Percentiles rank a stretch among this genome's conserved stretches.
phyloP scores from a whole-genome alignment of 2,888 invertebrate genomes.

The Ornithoptera alexandrae region DNA sequence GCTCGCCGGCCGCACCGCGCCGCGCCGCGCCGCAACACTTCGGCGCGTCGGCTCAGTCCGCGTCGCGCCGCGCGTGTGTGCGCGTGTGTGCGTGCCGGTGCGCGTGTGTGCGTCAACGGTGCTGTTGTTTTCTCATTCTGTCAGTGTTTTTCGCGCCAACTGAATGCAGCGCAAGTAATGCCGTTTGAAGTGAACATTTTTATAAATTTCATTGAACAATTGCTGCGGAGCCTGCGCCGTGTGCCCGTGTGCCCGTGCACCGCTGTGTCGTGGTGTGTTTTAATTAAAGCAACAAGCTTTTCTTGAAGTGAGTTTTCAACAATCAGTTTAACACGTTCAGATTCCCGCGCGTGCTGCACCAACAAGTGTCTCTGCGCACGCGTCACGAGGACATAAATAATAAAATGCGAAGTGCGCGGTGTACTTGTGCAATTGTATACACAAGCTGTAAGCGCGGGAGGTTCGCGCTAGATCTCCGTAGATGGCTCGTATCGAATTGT shows the following conservation, averaged over 20 bases:
- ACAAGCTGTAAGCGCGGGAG: slow-evolving; percentile 44
- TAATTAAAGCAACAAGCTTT: too few species aligned
- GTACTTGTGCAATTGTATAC: slow-evolving; percentile 33
- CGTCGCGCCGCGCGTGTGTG: background rate
- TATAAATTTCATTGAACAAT: background rate
- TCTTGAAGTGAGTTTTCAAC: background rate
- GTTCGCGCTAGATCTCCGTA: slow-evolving; percentile 40
- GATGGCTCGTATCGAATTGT: slow-evolving; percentile 56
- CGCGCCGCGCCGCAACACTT: too few species aligned
- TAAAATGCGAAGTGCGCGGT: slow-evolving; percentile 11
- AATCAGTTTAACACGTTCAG: slow-evolving; percentile 1
- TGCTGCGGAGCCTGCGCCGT: background rate
- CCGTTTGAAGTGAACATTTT: background rate
- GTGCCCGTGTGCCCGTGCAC: too few species aligned
- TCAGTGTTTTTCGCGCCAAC: slow-evolving; percentile 22
- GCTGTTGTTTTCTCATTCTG: slow-evolving; percentile 9
- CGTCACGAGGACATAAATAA: slow-evolving; percentile 19
- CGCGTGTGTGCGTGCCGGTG: background rate
- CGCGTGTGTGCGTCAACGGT: background rate
- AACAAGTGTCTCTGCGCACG: slow-evolving; percentile 11
- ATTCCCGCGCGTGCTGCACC: slow-evolving; percentile 6
- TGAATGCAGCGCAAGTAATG: background rate
- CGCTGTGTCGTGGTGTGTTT: too few species aligned
- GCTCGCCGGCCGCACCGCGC: too few species aligned
- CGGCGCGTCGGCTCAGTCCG: too few species aligned